Percentiles rank a stretch among this genome's conserved stretches.
phyloP scores from a whole-genome alignment of 2,888 invertebrate genomes.

The Aplocera efformata region DNA sequence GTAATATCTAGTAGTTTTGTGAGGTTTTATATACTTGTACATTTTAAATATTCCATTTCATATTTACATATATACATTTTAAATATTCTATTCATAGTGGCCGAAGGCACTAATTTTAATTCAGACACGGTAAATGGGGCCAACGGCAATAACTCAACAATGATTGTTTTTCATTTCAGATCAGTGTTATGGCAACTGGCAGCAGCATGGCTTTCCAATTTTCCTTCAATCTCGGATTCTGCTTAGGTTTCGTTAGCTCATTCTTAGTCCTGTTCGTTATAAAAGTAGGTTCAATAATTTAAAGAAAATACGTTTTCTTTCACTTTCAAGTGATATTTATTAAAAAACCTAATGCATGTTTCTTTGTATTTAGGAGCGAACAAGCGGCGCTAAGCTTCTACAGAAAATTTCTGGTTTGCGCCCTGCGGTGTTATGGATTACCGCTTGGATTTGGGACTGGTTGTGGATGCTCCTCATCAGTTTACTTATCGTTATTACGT shows the following conservation, averaged over 20 bases:
- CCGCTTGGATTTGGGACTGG: constrained; percentile 85
- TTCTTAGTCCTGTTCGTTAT: constrained; percentile 82
- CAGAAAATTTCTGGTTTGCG: constrained; percentile 87
- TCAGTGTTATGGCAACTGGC: constrained; percentile 67
- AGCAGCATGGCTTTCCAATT: constrained; percentile 78
- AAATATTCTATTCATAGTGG: no score
- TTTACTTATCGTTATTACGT: constrained; percentile 79
- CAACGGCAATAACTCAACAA: no score
- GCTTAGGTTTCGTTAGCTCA: constrained; percentile 86
- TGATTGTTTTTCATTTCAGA: no score
- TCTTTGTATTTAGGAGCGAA: constrained; percentile 85
- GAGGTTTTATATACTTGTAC: no score
- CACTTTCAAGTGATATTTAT: no score
- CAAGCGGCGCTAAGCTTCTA: constrained; percentile 84
- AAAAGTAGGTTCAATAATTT: constrained; percentile 46
- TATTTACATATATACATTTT: no score
- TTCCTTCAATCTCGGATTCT: constrained; percentile 87
- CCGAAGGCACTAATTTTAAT: no score
- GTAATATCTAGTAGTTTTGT: no score
- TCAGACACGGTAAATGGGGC: no score
- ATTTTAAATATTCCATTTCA: no score
- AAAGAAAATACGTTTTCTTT: background rate
- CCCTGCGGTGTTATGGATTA: constrained; percentile 84
- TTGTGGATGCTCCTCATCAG: constrained; percentile 82
- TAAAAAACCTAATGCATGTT: no score